Percentiles rank a stretch among this genome's conserved stretches.
These are phyloP conservation scores for Zaprionus gabonicus DNA, from an alignment of 1,140 invertebrate genomes.

Conservation along the genomic window DNA sequence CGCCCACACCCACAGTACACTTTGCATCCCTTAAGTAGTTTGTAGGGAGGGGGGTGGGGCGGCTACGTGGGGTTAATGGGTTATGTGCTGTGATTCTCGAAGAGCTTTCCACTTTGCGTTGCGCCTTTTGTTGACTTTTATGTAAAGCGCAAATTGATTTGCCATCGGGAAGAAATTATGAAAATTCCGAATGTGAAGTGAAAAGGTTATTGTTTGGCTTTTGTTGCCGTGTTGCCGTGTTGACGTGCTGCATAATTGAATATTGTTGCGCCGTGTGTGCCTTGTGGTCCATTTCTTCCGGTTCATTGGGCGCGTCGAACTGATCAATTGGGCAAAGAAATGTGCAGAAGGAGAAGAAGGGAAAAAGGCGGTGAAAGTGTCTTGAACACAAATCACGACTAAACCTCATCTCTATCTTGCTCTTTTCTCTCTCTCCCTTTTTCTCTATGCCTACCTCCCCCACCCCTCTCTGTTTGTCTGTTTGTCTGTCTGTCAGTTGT, in stretches of 20 bases:
- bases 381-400: slow-evolving; percentile 37
- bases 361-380: not conserved
- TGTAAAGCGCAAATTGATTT: slow-evolving; percentile 77
- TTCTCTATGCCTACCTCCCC: not conserved
- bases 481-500: slow-evolving; percentile 28
- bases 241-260: slow-evolving; percentile 50
- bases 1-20: not conserved
- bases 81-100: slow-evolving; percentile 75
- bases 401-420: not conserved
- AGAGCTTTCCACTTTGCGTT: slow-evolving; percentile 20
- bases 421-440: not conserved
- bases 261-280: not conserved
- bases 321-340: not conserved
- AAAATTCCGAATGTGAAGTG: slow-evolving; percentile 24
- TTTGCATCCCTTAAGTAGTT: slow-evolving; percentile 53
- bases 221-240: slow-evolving; percentile 10
- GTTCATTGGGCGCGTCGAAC: not conserved
- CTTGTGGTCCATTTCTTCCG: slow-evolving; percentile 10
- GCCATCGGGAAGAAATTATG: slow-evolving; percentile 59
- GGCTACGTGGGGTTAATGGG: slow-evolving; percentile 73
- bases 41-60: not conserved
- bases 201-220: slow-evolving; percentile 14
- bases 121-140: slow-evolving; percentile 70
- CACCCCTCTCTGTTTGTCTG: not conserved
- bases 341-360: not conserved